These are phyloP conservation scores for Malurus alboscapulatus DNA, from an alignment of 2,113 vertebrate species.

Conservation along the genomic window DNA sequence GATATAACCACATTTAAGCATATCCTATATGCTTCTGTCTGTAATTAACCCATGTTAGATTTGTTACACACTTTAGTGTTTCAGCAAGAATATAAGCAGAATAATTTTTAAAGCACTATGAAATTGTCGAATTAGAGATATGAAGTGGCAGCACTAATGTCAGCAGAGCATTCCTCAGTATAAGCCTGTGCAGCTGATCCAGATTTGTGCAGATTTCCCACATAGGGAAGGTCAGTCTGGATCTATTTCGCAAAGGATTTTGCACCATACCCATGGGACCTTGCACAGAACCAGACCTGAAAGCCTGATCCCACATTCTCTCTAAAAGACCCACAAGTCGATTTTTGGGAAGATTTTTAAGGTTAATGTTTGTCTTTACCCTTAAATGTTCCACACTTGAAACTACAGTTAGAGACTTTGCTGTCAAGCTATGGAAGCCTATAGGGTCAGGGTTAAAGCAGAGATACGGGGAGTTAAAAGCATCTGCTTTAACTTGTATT, in stretches of 20 bases:
- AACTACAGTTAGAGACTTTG: background rate
- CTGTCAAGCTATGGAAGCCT: background rate
- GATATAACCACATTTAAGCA: background rate
- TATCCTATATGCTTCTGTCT: background rate
- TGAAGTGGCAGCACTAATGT: background rate
- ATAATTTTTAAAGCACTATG: background rate
- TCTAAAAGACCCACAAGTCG: background rate
- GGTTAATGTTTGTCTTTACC: background rate
- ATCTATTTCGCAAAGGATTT: background rate
- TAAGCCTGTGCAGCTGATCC: background rate
- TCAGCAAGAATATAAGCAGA: background rate
- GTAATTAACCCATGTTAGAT: background rate
- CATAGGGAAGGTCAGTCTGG: background rate
- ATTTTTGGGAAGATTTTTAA: background rate
- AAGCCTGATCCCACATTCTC: background rate
- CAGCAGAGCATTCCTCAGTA: background rate
- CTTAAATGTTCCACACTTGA: background rate
- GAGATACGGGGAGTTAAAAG: background rate
- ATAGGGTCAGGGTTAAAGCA: background rate
- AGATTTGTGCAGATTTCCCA: background rate
- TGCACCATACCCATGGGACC: rapidly evolving
- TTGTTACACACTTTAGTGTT: background rate
- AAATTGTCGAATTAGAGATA: background rate
- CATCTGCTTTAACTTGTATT: background rate
- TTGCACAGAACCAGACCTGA: background rate